A percentile compares a stretch with the other conserved stretches of the same genome.
Conservation (phyloP, 37 sponge, comb jelly and placozoan species). For the Crambe crambe region DNA sequence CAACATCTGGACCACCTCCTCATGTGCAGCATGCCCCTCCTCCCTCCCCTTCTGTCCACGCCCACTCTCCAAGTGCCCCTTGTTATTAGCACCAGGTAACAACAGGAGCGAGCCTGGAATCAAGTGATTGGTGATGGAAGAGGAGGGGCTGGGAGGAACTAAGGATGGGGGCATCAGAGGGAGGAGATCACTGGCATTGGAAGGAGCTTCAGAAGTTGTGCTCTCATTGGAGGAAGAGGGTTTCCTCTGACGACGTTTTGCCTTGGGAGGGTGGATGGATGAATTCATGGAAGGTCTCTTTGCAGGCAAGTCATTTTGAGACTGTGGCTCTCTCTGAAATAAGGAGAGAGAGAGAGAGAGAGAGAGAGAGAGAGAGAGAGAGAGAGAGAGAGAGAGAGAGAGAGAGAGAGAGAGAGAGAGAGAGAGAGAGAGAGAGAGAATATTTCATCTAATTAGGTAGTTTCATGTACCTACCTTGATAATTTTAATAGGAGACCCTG, state of each 20-base stretch:
- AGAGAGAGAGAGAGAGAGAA: conserved; percentile 22
- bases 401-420: not conserved
- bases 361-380: too few relatives aligned
- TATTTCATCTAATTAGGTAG: too few relatives aligned
- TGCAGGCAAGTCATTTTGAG: conserved; percentile 11
- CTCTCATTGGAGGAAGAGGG: conserved; percentile 81
- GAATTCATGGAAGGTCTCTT: conserved; percentile 13
- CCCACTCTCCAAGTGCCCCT: not conserved
- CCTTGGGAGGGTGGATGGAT: not conserved
- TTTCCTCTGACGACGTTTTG: conserved; percentile 54
- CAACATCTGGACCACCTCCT: not conserved
- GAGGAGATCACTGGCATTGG: conserved; percentile 32
- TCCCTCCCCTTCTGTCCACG: not conserved
- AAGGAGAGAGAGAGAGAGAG: not conserved
- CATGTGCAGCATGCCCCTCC: not conserved
- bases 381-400: not conserved
- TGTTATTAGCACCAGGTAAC: not conserved
- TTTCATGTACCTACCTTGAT: too few relatives aligned
- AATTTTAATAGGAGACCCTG: not conserved
- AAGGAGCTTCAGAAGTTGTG: conserved; percentile 54
- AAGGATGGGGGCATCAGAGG: not conserved
- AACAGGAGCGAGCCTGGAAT: not conserved
- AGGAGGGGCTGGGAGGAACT: conserved; percentile 9
- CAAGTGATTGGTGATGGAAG: not conserved
- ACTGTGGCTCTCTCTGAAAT: conserved; percentile 5